Evolutionary conservation across 2,797 vertebrate genomes (phyloP).

Genomic region (Gymnothorax reevesii): DNA sequence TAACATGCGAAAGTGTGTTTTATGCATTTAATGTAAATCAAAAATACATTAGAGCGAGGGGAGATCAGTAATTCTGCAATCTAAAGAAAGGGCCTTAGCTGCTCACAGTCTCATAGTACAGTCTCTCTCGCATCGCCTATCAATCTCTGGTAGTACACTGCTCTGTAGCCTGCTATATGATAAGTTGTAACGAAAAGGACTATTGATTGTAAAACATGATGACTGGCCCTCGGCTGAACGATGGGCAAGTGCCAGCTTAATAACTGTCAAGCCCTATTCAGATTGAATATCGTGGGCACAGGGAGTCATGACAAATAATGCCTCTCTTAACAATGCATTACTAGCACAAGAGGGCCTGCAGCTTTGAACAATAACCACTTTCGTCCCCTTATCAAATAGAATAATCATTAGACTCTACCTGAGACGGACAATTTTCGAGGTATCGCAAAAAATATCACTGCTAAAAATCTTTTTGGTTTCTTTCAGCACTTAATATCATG

Average conservation of each 20-base stretch:
- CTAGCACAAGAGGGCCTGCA: neutral
- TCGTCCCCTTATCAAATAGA: neutral
- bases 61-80: neutral
- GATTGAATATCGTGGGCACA: neutral
- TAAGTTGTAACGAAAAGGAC: slow-evolving; percentile 9
- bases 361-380: neutral
- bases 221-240: neutral
- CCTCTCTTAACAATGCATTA: neutral
- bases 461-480: neutral
- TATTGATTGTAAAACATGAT: slow-evolving; percentile 4
- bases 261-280: neutral
- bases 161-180: slow-evolving; percentile 1
- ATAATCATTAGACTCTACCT: neutral
- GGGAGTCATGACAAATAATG: neutral
- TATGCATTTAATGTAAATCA: neutral
- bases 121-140: neutral
- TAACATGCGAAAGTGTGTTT: neutral
- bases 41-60: neutral
- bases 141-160: neutral
- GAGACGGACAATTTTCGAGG: neutral
- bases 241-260: slow-evolving; percentile 1
- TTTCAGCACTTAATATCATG: neutral
- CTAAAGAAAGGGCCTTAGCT: neutral
- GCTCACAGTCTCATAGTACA: neutral
- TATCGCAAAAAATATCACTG: neutral